phyloP scores from a whole-genome alignment of 64 coral and sea anemone species.

The Exaiptasia diaphana region DNA sequence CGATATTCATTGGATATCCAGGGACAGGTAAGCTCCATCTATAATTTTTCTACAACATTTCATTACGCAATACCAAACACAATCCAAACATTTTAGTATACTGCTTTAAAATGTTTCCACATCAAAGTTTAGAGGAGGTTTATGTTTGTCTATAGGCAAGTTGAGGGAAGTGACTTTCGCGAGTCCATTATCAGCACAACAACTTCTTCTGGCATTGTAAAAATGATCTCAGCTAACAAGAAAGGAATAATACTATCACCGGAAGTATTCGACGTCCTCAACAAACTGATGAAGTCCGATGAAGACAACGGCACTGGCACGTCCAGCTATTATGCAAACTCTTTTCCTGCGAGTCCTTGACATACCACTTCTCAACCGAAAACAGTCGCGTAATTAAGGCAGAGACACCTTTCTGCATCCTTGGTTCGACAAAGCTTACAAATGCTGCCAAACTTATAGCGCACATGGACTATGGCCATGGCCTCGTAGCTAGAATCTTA shows the following conservation, averaged over 20 bases:
- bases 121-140: no score
- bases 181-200: neutral
- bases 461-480: constrained; percentile 27
- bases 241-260: constrained; percentile 25
- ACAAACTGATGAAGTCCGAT: constrained; percentile 19
- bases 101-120: no score
- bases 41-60: no score
- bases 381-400: neutral
- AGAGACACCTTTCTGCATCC: constrained; percentile 7
- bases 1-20: constrained; percentile 3
- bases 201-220: neutral
- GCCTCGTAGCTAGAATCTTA: constrained; percentile 8
- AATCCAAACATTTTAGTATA: no score
- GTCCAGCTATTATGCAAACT: constrained; percentile 6
- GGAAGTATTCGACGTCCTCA: constrained; percentile 16
- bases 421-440: constrained; percentile 14
- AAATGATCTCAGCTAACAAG: neutral
- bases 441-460: constrained; percentile 8
- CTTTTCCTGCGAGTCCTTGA: neutral
- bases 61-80: neutral
- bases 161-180: neutral
- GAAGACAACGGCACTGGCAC: constrained; percentile 16
- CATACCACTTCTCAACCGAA: constrained; percentile 9
- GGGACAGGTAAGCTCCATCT: constrained; percentile 25
- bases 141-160: no score